Base-by-base conservation (phyloP, 2,113 vertebrate genomes). In the Isurus oxyrinchus region DNA sequence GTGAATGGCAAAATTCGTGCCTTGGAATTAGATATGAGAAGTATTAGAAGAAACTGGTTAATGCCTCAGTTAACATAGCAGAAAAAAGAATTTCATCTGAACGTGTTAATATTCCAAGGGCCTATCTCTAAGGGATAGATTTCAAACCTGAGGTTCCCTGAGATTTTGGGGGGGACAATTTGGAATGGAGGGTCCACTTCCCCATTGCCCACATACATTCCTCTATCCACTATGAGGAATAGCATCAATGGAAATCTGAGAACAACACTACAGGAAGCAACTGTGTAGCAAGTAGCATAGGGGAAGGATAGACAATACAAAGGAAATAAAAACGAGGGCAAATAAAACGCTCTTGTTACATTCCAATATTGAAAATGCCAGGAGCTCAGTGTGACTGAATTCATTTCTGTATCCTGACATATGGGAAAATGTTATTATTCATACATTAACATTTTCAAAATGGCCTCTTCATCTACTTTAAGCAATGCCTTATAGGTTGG, bases 101-200 rank as follows among this genome's bases (percentile, higher is more conserved):
- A 91, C 16, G 0, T 49, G 40, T 86, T 86, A 61, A 49, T 6
- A 59, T 61, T 59, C 49, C 53, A 57, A 57, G 25, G 49, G 53
- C 86, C 86, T 16, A 88, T 11, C 88, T 91, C 59, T 31, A n/a
- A 91, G 55, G 59, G 59, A 63, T 40, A 94, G 90, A 35, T 94
- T 40, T 94, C 14, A 94, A 94, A n/a, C 59, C 59, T 94, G 90
- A 94, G 88, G 21, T 93, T 61, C 88, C 88, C 88, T 93, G 55
- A 59, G 90, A 63, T 94, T 66, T n/a, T n/a, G 35, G 35, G 59
- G 40, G 57, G 35, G 7, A 94, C 40, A 2, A 94, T 8, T 94
- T 94, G 14, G 31, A 35, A n/a, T 91, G 55, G 88, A n/a, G 3
- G 10, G 11, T 59, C 27, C 0, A 31, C 57, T 61, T n/a, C 10